Base-by-base conservation (phyloP, 2,888 invertebrate species). In the Lucinisca nassula region DNA sequence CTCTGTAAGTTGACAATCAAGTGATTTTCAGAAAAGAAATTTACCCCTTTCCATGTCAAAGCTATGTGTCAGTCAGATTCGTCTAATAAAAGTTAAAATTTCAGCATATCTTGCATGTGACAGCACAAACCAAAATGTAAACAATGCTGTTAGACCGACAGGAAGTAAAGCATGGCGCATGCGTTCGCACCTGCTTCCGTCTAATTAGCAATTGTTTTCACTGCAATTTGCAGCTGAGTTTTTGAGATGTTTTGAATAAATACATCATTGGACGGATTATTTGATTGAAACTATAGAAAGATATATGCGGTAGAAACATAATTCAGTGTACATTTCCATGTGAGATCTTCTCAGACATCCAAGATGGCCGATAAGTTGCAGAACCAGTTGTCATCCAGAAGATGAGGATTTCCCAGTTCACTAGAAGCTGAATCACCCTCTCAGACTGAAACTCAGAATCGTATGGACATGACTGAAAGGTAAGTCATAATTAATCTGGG, bases 141-240 rank as follows among this genome's bases (percentile, higher is more conserved):
- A 74, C 74, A 74, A 72, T 35, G 27, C 37, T 38, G 14, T 35
- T 55, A 61, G 67, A 32, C 77, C 76, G 70, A 85, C 80, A 75
- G 84, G 84, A 85, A 80, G 40, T 72, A 6, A 32, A 37, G 38
- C 37, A 1, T 51, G n/a, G 61, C 82, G 82, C 90, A 88, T 86
- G 90, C 85, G 79, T 82, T 38, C 35, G 27, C 49, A 74, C 45
- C 51, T 81, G 73, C 78, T 87, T 90, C 90, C 90, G 90, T 85
- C 85, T 90, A 81, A 90, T 90, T 88, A 90, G 77, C 85, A 88
- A 74, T 90, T 90, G 85, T 85, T 87, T 83, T 90, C 80, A 55
- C 27, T 61, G 35, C 10, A 67, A 67, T 67, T 67, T 27, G 27
- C 8, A n/a, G 27, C n/a, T n/a, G n/a, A n/a, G n/a, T n/a, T n/a